Conservation (phyloP, 92 coral and sea anemone genomes). For the Epizoanthus illoricatus region DNA sequence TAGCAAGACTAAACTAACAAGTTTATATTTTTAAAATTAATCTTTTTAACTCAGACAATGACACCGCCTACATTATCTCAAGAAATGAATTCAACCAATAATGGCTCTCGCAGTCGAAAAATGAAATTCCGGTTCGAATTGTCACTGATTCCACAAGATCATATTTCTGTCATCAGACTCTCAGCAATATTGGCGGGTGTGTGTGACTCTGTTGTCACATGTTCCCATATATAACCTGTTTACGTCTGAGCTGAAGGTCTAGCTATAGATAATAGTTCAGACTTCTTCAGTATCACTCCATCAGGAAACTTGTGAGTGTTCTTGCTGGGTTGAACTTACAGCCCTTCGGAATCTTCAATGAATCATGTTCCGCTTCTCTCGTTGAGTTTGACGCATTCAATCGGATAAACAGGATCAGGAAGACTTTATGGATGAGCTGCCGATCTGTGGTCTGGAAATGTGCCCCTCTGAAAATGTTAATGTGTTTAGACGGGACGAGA, state of each 20-base stretch:
- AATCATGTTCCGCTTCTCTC: too few species aligned
- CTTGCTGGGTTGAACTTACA: not conserved
- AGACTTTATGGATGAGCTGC: not conserved
- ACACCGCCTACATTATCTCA: not conserved
- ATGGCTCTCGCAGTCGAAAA: not conserved
- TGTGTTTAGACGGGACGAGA: not conserved
- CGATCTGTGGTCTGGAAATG: slow-evolving; percentile 22
- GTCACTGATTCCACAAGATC: not conserved
- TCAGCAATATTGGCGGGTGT: not conserved
- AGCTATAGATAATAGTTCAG: not conserved
- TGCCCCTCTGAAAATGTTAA: slow-evolving; percentile 10
- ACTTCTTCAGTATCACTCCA: not conserved
- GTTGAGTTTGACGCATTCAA: not conserved
- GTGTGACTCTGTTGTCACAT: not conserved
- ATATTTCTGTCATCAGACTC: slow-evolving; percentile 30
- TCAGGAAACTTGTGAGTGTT: not conserved
- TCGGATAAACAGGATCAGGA: slow-evolving; percentile 9
- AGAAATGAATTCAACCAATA: not conserved
- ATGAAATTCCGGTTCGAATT: slow-evolving; percentile 20
- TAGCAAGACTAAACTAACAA: not conserved
- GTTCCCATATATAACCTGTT: not conserved
- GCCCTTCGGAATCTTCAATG: not conserved
- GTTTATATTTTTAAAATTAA: not conserved
- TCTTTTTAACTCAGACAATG: not conserved
- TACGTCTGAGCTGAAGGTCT: not conserved